Evolutionary conservation across 2,888 invertebrate genomes (phyloP).

Genomic region (Margaritifera margaritifera): DNA sequence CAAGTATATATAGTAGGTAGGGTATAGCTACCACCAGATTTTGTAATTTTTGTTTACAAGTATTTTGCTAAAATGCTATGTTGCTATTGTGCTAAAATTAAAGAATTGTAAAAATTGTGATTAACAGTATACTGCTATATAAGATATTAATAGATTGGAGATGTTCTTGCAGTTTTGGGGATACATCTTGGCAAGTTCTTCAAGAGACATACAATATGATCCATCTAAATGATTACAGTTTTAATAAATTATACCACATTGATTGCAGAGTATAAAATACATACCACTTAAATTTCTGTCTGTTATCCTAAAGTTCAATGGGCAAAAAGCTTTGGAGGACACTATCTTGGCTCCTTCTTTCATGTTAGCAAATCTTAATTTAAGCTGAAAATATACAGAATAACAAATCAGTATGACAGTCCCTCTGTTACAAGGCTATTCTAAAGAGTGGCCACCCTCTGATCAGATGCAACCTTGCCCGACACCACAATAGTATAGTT

Average conservation of each 20-base stretch:
- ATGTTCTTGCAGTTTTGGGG: too few species aligned
- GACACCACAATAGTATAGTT: too few species aligned
- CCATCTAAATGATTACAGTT: not conserved
- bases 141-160: too few species aligned
- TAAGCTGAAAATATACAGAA: slow-evolving; percentile 79
- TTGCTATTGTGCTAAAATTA: too few species aligned
- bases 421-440: not conserved
- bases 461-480: too few species aligned
- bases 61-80: too few species aligned
- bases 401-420: not conserved
- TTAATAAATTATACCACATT: not conserved
- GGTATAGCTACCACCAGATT: too few species aligned
- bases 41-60: too few species aligned
- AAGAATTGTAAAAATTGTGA: too few species aligned
- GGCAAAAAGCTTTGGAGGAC: slow-evolving; percentile 98
- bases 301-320: slow-evolving; percentile 97
- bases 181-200: not conserved
- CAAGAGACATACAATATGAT: not conserved
- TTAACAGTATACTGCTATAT: too few species aligned
- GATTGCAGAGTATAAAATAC: slow-evolving; percentile 33
- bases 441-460: not conserved
- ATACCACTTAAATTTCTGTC: slow-evolving; percentile 94
- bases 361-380: slow-evolving; percentile 95
- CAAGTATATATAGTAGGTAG: too few species aligned
- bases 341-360: slow-evolving; percentile 91